Conservation (phyloP, 2,113 vertebrate genomes). For the Peromyscus maniculatus region DNA sequence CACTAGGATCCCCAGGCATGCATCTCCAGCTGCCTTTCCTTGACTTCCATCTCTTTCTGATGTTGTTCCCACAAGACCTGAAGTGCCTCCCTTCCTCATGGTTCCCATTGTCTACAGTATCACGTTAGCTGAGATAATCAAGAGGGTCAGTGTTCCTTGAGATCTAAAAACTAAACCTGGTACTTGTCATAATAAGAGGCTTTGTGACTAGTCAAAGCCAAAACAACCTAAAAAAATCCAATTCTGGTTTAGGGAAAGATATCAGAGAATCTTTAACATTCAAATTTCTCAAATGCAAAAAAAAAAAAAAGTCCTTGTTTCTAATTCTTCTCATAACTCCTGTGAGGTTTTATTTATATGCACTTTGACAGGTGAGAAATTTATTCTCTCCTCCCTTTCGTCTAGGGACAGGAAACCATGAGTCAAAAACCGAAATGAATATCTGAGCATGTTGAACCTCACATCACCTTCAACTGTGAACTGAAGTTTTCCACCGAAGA, state of each 20-base stretch:
- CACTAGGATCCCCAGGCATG: background rate
- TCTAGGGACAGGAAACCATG: constrained; percentile 39
- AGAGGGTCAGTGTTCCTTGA: background rate
- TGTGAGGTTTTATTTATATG: background rate
- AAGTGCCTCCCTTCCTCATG: background rate
- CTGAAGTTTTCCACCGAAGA: constrained; percentile 36
- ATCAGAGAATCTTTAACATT: constrained; percentile 55
- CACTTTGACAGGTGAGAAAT: background rate
- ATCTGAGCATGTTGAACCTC: background rate
- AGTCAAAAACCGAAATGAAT: constrained; percentile 56
- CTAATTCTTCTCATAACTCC: constrained; percentile 13
- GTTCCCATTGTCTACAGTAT: background rate
- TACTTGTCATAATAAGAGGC: constrained; percentile 38
- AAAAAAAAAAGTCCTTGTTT: background rate
- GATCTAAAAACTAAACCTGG: constrained; percentile 38
- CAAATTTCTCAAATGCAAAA: constrained; percentile 51
- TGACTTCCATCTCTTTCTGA: background rate
- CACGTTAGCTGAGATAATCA: background rate
- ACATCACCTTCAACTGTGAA: constrained; percentile 32
- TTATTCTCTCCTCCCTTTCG: background rate
- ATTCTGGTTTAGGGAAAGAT: background rate
- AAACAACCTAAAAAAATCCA: background rate
- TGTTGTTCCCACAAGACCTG: background rate
- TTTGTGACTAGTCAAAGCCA: background rate
- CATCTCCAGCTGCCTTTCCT: background rate